A percentile compares a stretch with the other conserved stretches of the same genome.
Evolutionary conservation across 2,797 vertebrate species (phyloP).

Genomic region (Coluber constrictor): DNA sequence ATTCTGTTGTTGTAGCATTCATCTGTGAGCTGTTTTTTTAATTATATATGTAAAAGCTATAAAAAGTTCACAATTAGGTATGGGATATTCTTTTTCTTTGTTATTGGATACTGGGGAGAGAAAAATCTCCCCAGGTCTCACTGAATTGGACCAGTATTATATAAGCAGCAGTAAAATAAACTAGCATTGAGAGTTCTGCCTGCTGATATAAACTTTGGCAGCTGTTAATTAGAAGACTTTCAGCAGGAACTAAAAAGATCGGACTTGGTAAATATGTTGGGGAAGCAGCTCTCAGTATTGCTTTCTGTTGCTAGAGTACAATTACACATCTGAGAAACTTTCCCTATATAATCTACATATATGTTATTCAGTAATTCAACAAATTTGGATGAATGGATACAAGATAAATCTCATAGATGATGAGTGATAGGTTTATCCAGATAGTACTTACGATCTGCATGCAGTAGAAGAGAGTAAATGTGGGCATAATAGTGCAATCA

Average conservation of each 20-base stretch:
- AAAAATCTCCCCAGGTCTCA: background rate
- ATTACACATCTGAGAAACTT: background rate
- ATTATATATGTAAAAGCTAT: background rate
- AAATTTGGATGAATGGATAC: constrained; percentile 7
- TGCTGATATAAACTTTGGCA: background rate
- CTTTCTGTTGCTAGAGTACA: background rate
- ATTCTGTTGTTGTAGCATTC: background rate
- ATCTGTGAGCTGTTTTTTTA: background rate
- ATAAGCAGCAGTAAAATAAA: background rate
- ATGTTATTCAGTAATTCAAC: background rate
- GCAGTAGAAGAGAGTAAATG: background rate
- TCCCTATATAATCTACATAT: background rate
- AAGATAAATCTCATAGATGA: background rate
- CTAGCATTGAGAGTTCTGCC: background rate
- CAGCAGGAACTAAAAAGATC: background rate
- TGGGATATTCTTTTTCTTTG: background rate
- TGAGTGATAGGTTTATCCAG: background rate
- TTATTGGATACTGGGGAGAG: background rate
- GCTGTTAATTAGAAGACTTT: background rate
- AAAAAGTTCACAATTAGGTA: background rate
- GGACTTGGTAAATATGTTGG: background rate
- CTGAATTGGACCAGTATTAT: background rate
- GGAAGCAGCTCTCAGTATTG: background rate
- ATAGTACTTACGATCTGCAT: background rate
- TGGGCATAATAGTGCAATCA: too few species aligned